Evolutionary conservation across 2,888 invertebrate genomes (phyloP), one percentile per base, ranked within the genome.

Genomic region (Polia nebulosa): DNA sequence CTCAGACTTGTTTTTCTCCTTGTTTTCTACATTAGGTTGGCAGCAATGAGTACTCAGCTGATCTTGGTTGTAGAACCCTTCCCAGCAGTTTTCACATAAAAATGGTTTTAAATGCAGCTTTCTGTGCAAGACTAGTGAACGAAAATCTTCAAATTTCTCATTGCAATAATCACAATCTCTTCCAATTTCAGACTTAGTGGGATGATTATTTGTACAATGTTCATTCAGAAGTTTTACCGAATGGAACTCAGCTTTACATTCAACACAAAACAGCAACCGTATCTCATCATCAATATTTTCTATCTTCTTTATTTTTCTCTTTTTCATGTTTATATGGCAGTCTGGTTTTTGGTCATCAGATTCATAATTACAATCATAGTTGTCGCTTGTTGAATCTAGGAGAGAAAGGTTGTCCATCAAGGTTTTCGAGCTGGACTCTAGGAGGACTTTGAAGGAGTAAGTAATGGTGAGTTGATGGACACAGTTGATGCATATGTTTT

Each of bases 1-100:
- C 6, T 93, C 91, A 9, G 90, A 81, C 70, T 90, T 92, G 39
- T 78, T 85, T 68, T 89, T 92, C 34, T 89, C 89, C 69, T 90
- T 91, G 67, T 83, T 85, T 41, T 85, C 84, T 39, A 85, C 55
- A 45, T 91, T 91, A 0, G 93, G 93, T 71, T 89, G 89, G 75
- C 96, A 96, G 0, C 87, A 84, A 70, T 96, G 96, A 0, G 83
- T 73, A 25, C 87, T 88, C 1, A 93, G 69, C 25, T 92, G 91
- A 15, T 87, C 84, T 47, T 83, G 73, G 73, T 76, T 90, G 63
- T 89, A 92, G 72, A 93, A 96, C 0, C 95, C 95, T 72, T 91
- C 92, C 95, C 96, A 95, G 57, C 96, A 96, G 36, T 93, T 92
- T 68, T 94, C 91, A 85, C 96, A 96, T 39, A 96, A 79, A 74